These are phyloP conservation scores for Periophthalmus magnuspinnatus DNA, from an alignment of 2,797 vertebrate species.

Conservation along the genomic window DNA sequence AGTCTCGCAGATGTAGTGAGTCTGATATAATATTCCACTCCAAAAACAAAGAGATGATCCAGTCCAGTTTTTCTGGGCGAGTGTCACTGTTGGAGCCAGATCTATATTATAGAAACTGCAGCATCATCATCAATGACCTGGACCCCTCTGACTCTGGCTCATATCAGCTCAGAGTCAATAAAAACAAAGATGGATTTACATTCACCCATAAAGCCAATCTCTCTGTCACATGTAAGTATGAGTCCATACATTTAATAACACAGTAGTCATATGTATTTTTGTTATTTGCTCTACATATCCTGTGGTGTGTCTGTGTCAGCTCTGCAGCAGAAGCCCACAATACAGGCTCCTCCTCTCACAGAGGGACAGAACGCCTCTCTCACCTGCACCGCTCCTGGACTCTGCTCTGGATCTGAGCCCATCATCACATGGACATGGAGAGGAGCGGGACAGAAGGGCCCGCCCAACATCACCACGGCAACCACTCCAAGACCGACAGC, in stretches of 20 bases:
- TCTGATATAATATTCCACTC: conserved; percentile 22
- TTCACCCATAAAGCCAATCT: fast-evolving
- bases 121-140: conserved; percentile 52
- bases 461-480: not conserved
- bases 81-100: conserved; percentile 31
- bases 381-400: conserved; percentile 4
- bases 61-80: not conserved
- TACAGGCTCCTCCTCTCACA: conserved; percentile 14
- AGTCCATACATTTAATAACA: not conserved
- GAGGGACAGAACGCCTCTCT: not conserved
- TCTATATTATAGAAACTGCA: conserved; percentile 23
- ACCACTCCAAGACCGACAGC: conserved; percentile 1
- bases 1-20: fast-evolving
- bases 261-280: not conserved
- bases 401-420: conserved; percentile 9
- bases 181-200: fast-evolving
- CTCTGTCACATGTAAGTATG: conserved; percentile 36
- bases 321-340: conserved; percentile 16
- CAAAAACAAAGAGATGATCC: not conserved
- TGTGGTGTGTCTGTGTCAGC: not conserved
- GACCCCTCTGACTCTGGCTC: conserved; percentile 37
- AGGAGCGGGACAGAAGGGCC: not conserved
- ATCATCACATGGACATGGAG: conserved; percentile 1
- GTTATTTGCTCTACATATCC: not conserved
- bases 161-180: conserved; percentile 45